Evolutionary conservation across 1,140 invertebrate genomes (phyloP).

Genomic region (Drosophila sp.): DNA sequence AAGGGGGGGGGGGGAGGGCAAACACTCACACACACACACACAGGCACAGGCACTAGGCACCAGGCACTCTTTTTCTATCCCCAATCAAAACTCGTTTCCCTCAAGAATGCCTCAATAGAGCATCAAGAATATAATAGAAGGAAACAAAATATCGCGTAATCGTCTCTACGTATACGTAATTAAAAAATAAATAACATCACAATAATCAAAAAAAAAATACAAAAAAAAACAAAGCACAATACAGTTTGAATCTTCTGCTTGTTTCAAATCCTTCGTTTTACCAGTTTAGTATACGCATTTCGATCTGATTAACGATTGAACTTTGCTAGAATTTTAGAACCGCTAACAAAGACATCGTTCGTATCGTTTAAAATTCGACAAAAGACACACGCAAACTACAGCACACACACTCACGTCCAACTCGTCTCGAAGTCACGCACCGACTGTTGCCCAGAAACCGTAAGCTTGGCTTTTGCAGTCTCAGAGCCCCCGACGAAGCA

Average conservation of each 20-base stretch:
- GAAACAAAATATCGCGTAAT: slow-evolving; percentile 67
- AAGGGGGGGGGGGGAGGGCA: neutral
- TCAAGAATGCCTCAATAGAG: slow-evolving; percentile 45
- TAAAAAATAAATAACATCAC: slow-evolving; percentile 1
- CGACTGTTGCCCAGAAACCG: slow-evolving; percentile 50
- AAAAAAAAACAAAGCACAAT: neutral
- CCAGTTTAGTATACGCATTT: slow-evolving; percentile 17
- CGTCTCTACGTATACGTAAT: slow-evolving; percentile 63
- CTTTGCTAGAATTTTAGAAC: slow-evolving; percentile 64
- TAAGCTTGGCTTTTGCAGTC: slow-evolving; percentile 36
- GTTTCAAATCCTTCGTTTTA: neutral
- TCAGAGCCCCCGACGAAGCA: slow-evolving; percentile 19
- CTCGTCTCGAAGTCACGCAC: slow-evolving; percentile 57
- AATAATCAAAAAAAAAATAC: neutral
- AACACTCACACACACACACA: neutral
- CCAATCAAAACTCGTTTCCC: slow-evolving; percentile 73
- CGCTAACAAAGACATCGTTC: slow-evolving; percentile 69
- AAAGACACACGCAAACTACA: neutral
- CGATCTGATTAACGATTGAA: slow-evolving; percentile 41
- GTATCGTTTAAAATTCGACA: slow-evolving; percentile 11
- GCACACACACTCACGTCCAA: slow-evolving; percentile 36
- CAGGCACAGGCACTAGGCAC: slow-evolving; percentile 36
- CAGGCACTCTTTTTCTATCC: slow-evolving; percentile 54
- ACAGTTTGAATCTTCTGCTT: neutral
- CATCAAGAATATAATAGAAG: slow-evolving; percentile 45